These are phyloP conservation scores for Vulpes ferrilata DNA, from an alignment of 2,113 vertebrate genomes.

Conservation along the genomic window DNA sequence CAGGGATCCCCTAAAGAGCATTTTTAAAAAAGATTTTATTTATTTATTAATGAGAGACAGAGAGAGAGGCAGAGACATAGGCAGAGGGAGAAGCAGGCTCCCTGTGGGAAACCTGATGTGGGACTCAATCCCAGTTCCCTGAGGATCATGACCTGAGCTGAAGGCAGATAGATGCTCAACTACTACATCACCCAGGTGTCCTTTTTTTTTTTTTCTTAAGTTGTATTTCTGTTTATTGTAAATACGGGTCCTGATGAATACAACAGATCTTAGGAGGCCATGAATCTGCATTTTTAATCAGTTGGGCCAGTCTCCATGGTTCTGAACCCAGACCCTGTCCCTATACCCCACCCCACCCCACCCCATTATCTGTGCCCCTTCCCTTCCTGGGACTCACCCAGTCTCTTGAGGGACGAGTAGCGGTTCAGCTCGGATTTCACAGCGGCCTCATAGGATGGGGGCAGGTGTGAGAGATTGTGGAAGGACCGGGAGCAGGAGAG, in stretches of 20 bases:
- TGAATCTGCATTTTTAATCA: not conserved
- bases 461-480: slow-evolving; percentile 96
- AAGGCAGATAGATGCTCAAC: too few relatives aligned
- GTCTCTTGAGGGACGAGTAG: slow-evolving; percentile 95
- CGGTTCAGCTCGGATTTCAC: slow-evolving; percentile 94
- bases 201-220: not conserved
- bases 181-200: too few relatives aligned
- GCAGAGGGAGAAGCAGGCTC: too few relatives aligned
- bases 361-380: fast-evolving
- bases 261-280: not conserved
- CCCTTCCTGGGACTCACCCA: slow-evolving; percentile 88
- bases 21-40: too few relatives aligned
- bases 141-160: too few relatives aligned
- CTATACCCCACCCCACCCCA: not conserved
- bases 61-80: too few relatives aligned
- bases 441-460: slow-evolving; percentile 94
- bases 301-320: not conserved
- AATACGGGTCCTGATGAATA: not conserved
- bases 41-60: too few relatives aligned
- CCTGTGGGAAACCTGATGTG: too few relatives aligned
- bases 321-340: not conserved
- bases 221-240: not conserved
- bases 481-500: slow-evolving; percentile 94
- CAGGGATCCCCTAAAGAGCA: too few relatives aligned
- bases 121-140: too few relatives aligned